Evolutionary conservation across 2,797 vertebrate genomes (phyloP).

Genomic region (Siniperca obscura): DNA sequence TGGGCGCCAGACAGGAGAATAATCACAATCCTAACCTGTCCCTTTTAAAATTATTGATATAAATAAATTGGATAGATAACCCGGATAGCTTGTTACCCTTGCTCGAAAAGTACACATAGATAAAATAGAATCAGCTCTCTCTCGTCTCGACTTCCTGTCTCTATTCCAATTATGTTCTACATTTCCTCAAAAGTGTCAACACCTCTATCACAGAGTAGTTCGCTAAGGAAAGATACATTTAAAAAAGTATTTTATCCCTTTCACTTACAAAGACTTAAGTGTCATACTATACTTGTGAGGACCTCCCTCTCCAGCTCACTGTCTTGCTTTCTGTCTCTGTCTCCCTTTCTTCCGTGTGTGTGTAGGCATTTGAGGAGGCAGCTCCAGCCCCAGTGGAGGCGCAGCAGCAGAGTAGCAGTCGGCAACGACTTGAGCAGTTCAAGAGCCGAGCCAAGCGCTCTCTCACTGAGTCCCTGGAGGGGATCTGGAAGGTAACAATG

Average conservation of each 20-base stretch:
- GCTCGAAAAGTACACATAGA: no score
- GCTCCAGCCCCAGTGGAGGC: constrained; percentile 66
- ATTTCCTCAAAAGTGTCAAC: background rate
- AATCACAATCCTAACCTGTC: no score
- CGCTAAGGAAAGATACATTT: background rate
- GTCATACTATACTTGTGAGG: background rate
- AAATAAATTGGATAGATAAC: no score
- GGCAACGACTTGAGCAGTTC: constrained; percentile 92
- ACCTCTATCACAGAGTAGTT: background rate
- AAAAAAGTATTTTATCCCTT: background rate
- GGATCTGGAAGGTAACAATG: constrained; percentile 87
- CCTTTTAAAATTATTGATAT: no score
- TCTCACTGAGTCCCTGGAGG: constrained; percentile 93
- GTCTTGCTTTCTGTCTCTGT: background rate
- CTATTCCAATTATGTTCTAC: background rate
- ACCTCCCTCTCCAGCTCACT: background rate
- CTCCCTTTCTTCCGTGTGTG: constrained; percentile 2
- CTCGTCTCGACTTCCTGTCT: no score
- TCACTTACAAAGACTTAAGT: background rate
- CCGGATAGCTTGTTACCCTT: no score
- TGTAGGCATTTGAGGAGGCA: constrained; percentile 69
- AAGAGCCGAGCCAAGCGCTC: constrained; percentile 95
- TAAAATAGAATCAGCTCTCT: background rate
- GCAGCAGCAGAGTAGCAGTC: constrained; percentile 85
- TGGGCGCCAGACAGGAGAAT: no score